Evolutionary conservation across 2,797 vertebrate species (phyloP), one percentile per base, ranked within the genome.

Genomic region (Babyrousa celebensis): DNA sequence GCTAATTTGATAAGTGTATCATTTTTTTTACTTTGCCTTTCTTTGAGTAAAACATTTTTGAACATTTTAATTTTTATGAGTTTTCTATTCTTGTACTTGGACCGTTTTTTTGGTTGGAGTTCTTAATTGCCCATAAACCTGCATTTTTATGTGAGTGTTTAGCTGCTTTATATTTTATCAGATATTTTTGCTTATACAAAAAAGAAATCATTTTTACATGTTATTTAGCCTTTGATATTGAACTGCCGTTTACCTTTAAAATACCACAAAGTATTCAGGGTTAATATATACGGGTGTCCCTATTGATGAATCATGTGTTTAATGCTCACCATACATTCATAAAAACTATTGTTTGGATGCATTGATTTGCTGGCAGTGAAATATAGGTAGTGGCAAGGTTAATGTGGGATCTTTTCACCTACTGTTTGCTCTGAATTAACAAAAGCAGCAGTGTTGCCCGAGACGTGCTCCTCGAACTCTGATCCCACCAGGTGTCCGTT

Each of bases 311-410:
- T 95, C 40, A 56, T 80, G 63, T 85, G 32, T 89, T 94, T 93
- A 85, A 80, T 74, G n/a, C 29, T 95, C 79, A 97, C 65, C 20
- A 62, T 97, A 71, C 8, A 43, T 94, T 96, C 62, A 77, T 95
- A 87, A 97, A 97, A 93, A 58, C 29, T 70, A 72, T 94, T 58
- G 32, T 91, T 93, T 95, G 62, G 40, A 65, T 84, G 56, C n/a
- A 91, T 89, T 96, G 93, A 94, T 85, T 97, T 85, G 15, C 80
- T 98, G 87, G 25, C 56, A 68, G 60, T 89, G 80, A 92, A 93
- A 94, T 93, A 82, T 77, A 97, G 77, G 40, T 93, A 94, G 48
- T 89, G 86, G 60, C 75, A 97, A 96, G 79, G 84, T 95, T 96
- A 95, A 95, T 87, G 79, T 29, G 94, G 91, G 93, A 68, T 96